A percentile compares a stretch with the other conserved stretches of the same genome.
phyloP scores from a whole-genome alignment of 1,140 invertebrate genomes.

The Cherax destructor region DNA sequence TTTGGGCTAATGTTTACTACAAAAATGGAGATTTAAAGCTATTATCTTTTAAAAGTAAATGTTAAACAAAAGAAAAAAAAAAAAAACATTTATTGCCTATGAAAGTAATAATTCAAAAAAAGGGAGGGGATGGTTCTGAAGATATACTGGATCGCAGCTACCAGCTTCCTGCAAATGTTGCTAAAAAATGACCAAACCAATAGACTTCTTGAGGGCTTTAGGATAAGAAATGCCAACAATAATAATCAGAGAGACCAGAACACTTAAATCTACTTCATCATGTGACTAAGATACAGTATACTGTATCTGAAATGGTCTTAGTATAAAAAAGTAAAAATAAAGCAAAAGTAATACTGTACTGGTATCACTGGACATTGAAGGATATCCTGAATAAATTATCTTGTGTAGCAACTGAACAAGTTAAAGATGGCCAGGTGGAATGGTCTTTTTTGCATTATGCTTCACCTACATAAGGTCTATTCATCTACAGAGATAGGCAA shows the following conservation, averaged over 20 bases:
- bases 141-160: not conserved
- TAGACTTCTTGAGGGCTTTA: not conserved
- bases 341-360: not conserved
- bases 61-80: conserved; percentile 14
- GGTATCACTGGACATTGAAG: conserved; percentile 29
- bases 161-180: not conserved
- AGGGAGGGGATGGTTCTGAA: not conserved
- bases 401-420: not conserved
- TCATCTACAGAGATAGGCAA: conserved; percentile 13
- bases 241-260: not conserved
- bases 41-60: not conserved
- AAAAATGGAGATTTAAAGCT: not conserved
- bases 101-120: conserved; percentile 2
- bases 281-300: not conserved
- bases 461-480: not conserved
- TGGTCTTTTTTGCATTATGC: not conserved
- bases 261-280: conserved; percentile 14
- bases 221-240: not conserved
- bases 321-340: not conserved
- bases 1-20: not conserved
- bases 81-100: not conserved
- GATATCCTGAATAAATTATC: not conserved
- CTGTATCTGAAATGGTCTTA: conserved; percentile 19
- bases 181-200: not conserved
- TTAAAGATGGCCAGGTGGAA: not conserved